Evolutionary conservation across 1,140 invertebrate species (phyloP).

Genomic region (Drosophila micromelanica): DNA sequence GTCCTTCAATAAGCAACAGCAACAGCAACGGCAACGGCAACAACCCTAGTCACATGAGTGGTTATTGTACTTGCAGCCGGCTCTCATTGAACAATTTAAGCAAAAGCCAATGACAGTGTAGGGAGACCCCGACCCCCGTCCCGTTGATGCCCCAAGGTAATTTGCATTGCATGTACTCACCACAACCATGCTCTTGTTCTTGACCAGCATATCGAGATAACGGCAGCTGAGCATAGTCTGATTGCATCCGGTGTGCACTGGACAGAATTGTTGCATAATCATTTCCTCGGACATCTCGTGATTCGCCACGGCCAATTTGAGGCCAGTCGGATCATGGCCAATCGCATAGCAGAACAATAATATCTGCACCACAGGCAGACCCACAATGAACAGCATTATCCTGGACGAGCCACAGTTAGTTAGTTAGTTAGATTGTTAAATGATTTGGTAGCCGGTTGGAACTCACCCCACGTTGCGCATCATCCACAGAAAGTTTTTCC

Average conservation of each 20-base stretch:
- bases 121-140: not conserved
- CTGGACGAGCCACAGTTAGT: slow-evolving; percentile 83
- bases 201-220: slow-evolving; percentile 89
- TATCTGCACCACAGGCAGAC: slow-evolving; percentile 96
- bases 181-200: slow-evolving; percentile 86
- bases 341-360: slow-evolving; percentile 97
- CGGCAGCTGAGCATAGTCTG: slow-evolving; percentile 90
- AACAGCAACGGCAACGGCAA: slow-evolving; percentile 9
- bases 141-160: slow-evolving; percentile 46
- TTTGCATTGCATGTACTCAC: slow-evolving; percentile 85
- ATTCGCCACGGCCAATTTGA: slow-evolving; percentile 94
- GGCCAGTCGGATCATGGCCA: slow-evolving; percentile 93
- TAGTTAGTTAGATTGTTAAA: slow-evolving; percentile 2
- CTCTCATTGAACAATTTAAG: slow-evolving; percentile 66
- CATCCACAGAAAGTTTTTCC: slow-evolving; percentile 96
- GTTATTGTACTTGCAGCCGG: slow-evolving; percentile 63
- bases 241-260: slow-evolving; percentile 87
- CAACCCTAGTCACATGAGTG: slow-evolving; percentile 48
- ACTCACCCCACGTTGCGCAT: slow-evolving; percentile 95
- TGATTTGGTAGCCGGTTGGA: not conserved
- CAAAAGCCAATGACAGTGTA: slow-evolving; percentile 57
- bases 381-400: slow-evolving; percentile 95
- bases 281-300: slow-evolving; percentile 89
- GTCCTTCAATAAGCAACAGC: slow-evolving; percentile 53
- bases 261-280: slow-evolving; percentile 85